Evolutionary conservation across 2,888 invertebrate species (phyloP).

Genomic region (Mechanitis mazaeus): DNA sequence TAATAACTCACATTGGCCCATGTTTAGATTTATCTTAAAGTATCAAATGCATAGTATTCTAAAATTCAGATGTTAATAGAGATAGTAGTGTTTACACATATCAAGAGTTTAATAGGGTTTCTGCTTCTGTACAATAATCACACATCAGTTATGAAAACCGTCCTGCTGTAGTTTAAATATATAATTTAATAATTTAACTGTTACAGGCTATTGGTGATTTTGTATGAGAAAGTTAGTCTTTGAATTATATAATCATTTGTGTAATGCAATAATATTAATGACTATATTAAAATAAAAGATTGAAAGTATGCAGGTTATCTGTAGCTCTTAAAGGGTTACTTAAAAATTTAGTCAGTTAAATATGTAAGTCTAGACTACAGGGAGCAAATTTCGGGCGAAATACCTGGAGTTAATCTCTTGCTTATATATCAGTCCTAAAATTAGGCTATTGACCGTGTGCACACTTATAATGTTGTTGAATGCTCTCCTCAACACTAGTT

Average conservation of each 20-base stretch:
- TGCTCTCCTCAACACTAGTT: slow-evolving; percentile 22
- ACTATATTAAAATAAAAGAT: slow-evolving; percentile 1
- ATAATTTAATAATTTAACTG: slow-evolving; percentile 30
- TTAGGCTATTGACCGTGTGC: not conserved
- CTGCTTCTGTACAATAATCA: slow-evolving; percentile 44
- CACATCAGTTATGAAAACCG: slow-evolving; percentile 55
- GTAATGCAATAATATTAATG: slow-evolving; percentile 1
- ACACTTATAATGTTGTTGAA: not conserved
- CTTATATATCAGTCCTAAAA: not conserved
- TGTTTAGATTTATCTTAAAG: slow-evolving; percentile 32
- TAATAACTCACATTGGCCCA: slow-evolving; percentile 36
- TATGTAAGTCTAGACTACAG: slow-evolving; percentile 2
- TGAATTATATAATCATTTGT: not conserved
- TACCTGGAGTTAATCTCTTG: slow-evolving; percentile 3
- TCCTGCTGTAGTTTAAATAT: slow-evolving; percentile 56
- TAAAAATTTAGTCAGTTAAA: slow-evolving; percentile 4
- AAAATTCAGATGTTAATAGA: slow-evolving; percentile 12
- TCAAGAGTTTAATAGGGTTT: slow-evolving; percentile 41
- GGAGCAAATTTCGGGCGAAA: not conserved
- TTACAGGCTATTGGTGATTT: slow-evolving; percentile 27
- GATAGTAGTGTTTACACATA: slow-evolving; percentile 51
- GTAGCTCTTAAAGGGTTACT: not conserved
- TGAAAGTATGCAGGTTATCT: slow-evolving; percentile 5
- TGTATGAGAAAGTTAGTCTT: slow-evolving; percentile 1
- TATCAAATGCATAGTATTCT: slow-evolving; percentile 12